Evolutionary conservation across 2,113 vertebrate genomes (phyloP).

Genomic region (Ellobius talpinus): DNA sequence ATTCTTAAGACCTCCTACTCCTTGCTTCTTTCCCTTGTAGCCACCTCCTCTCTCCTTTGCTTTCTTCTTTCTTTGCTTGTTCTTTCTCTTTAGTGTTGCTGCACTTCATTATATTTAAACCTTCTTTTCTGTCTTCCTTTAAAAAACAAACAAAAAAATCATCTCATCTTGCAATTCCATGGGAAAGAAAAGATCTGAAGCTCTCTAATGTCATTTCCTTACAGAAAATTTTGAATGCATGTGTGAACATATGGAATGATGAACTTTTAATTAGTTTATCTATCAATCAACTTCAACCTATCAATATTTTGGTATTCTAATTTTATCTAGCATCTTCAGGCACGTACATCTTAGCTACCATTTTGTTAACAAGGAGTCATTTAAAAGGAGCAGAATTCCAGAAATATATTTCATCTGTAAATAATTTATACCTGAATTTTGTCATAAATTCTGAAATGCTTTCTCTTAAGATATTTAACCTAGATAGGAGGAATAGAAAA

Average conservation of each 20-base stretch:
- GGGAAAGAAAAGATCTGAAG: background rate
- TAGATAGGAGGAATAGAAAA: background rate
- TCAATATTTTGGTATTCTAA: background rate
- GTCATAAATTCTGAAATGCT: background rate
- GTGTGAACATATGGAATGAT: background rate
- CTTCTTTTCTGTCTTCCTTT: background rate
- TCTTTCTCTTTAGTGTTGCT: background rate
- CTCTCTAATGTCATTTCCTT: background rate
- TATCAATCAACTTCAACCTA: background rate
- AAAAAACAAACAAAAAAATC: background rate
- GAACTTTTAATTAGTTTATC: background rate
- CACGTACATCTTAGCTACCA: background rate
- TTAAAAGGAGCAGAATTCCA: background rate
- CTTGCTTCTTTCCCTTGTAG: background rate
- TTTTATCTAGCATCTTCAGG: background rate
- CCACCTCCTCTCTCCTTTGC: background rate
- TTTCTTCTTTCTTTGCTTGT: background rate
- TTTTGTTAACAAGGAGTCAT: background rate
- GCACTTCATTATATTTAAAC: background rate
- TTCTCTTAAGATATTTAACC: background rate
- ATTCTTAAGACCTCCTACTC: background rate
- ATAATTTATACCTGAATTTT: background rate
- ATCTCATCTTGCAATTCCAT: background rate
- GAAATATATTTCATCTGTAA: background rate
- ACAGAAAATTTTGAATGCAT: background rate